These are phyloP conservation scores for Psilanteris sp. DNA, from an alignment of 1,140 invertebrate species.

Conservation along the genomic window DNA sequence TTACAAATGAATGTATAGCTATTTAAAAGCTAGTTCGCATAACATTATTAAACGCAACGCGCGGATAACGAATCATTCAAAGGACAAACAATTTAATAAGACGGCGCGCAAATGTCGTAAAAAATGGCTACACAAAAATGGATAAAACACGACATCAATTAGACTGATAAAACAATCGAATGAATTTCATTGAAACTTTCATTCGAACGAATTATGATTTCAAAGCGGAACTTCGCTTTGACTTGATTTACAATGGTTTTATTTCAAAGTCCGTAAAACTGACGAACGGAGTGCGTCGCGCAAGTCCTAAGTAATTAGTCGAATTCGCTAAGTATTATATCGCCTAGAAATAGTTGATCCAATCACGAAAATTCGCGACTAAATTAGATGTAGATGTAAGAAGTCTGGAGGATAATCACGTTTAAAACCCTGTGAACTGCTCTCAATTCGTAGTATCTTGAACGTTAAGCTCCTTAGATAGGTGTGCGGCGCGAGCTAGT, in stretches of 20 bases:
- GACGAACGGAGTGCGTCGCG: no score
- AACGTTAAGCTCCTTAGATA: slow-evolving; percentile 69
- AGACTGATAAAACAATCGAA: slow-evolving; percentile 13
- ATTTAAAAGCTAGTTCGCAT: no score
- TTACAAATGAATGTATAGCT: no score
- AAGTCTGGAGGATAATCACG: slow-evolving; percentile 64
- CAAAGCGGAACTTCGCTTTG: slow-evolving; percentile 1
- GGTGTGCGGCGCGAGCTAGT: slow-evolving; percentile 66
- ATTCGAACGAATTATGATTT: slow-evolving; percentile 1
- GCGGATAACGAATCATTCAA: no score
- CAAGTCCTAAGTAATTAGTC: slow-evolving; percentile 23
- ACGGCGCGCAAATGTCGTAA: no score
- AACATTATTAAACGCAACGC: no score
- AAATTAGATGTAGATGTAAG: slow-evolving; percentile 51
- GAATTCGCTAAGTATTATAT: slow-evolving; percentile 36
- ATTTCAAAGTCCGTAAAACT: slow-evolving; percentile 3
- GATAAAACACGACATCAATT: slow-evolving; percentile 6
- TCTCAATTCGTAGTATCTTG: slow-evolving; percentile 63
- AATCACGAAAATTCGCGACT: slow-evolving; percentile 31
- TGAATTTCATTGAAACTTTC: slow-evolving; percentile 1
- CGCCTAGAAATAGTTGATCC: slow-evolving; percentile 34
- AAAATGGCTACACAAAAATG: no score
- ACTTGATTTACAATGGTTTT: slow-evolving; percentile 10
- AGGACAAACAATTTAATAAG: no score
- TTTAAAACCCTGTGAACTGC: slow-evolving; percentile 67